These are phyloP conservation scores for Nannobrachium achirus DNA, from an alignment of 2,113 vertebrate genomes.

Conservation along the genomic window DNA sequence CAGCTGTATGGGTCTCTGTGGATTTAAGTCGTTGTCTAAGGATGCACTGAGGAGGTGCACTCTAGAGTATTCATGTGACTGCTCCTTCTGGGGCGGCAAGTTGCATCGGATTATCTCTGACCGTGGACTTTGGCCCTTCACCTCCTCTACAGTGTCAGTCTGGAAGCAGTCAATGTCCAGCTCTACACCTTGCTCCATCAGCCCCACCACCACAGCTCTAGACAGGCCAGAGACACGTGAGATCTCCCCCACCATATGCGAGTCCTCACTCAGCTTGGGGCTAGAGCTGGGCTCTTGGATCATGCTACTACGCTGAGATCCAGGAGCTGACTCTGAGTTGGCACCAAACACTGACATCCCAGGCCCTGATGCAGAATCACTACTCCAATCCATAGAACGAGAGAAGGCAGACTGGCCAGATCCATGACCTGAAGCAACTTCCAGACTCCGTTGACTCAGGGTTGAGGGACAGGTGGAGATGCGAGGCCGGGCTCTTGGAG, in stretches of 20 bases:
- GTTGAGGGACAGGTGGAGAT: slow-evolving; percentile 83
- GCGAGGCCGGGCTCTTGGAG: slow-evolving; percentile 77
- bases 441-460: slow-evolving; percentile 78
- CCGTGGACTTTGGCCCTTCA: slow-evolving; percentile 56
- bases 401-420: slow-evolving; percentile 71
- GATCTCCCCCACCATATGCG: slow-evolving; percentile 79
- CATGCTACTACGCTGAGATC: slow-evolving; percentile 68
- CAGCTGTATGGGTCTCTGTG: slow-evolving; percentile 73
- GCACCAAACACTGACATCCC: slow-evolving; percentile 39
- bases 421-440: slow-evolving; percentile 63
- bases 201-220: slow-evolving; percentile 77
- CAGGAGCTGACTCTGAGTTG: slow-evolving; percentile 59
- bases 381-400: slow-evolving; percentile 78
- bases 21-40: slow-evolving; percentile 39
- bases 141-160: slow-evolving; percentile 61
- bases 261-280: slow-evolving; percentile 74
- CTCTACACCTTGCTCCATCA: slow-evolving; percentile 84
- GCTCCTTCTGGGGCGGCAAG: slow-evolving; percentile 51
- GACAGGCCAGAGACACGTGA: slow-evolving; percentile 81
- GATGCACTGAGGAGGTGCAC: slow-evolving; percentile 1
- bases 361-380: slow-evolving; percentile 49
- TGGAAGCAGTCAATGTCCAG: slow-evolving; percentile 80
- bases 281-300: slow-evolving; percentile 65
- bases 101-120: slow-evolving; percentile 33
- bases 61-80: slow-evolving; percentile 52